Evolutionary conservation across 2,113 vertebrate species (phyloP).

Genomic region (Nothoprocta perdicaria): DNA sequence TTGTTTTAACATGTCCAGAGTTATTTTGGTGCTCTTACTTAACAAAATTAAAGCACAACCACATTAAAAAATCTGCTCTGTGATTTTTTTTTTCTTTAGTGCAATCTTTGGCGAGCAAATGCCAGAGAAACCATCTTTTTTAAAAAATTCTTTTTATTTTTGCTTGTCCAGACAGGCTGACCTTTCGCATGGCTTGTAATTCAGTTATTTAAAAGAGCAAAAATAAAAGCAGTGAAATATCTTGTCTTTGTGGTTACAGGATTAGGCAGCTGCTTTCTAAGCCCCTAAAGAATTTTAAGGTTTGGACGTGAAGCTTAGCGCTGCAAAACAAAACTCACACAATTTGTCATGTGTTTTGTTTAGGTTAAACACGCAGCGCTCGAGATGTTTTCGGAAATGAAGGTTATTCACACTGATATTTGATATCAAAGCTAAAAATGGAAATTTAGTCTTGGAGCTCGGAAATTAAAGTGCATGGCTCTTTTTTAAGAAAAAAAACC

Average conservation of each 20-base stretch:
- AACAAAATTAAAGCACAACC: constrained; percentile 71
- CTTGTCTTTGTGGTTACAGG: constrained; percentile 36
- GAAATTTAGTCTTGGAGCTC: background rate
- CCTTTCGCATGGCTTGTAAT: constrained; percentile 61
- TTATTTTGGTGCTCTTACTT: constrained; percentile 69
- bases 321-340: background rate
- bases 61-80: constrained; percentile 49
- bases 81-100: constrained; percentile 58
- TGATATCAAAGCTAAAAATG: background rate
- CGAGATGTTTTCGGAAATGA: constrained; percentile 1
- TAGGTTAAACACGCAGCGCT: background rate
- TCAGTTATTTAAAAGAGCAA: constrained; percentile 41
- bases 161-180: constrained; percentile 16
- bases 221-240: background rate
- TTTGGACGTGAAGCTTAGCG: constrained; percentile 33
- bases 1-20: constrained; percentile 58
- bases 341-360: constrained; percentile 47
- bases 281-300: constrained; percentile 23
- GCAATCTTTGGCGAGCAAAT: constrained; percentile 50
- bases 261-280: constrained; percentile 48
- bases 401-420: background rate
- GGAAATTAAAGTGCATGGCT: constrained; percentile 17
- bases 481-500: background rate
- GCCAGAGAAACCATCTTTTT: background rate
- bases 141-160: background rate